Evolutionary conservation across 2,113 vertebrate genomes (phyloP), one percentile per base, ranked within the genome.

Genomic region (Scortum barcoo): DNA sequence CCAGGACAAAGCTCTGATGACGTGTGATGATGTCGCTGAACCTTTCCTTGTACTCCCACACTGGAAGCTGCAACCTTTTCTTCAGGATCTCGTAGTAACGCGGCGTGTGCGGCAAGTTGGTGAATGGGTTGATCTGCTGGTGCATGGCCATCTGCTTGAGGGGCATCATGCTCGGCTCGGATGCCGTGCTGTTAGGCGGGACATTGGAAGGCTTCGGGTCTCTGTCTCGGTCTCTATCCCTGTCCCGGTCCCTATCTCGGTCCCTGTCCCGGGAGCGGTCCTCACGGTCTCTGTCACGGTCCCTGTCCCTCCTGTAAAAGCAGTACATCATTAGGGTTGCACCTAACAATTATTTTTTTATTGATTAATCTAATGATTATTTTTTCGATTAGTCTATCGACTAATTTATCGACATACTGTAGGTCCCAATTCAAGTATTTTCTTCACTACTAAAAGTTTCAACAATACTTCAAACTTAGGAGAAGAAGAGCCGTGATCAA

Each of bases 1-100:
- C 98, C 48, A 99, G 93, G 63, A 99, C 98, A 92, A 99, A 99
- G 53, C 96, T 97, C 91, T 99, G 98, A 75, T 99, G 95, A 28
- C 97, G 96, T 73, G 96, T 94, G 83, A 99, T 96, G 93, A 99
- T 99, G 83, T 99, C 97, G 1, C 92, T 97, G 94, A 99, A 99
- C 61, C 95, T 97, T 86, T 99, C 98, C 84, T 98, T 98, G 90
- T 99, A 99, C 89, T 99, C 98, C 98, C 98, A 99, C 57, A 99
- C 98, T 30, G 98, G 98, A 86, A 99, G 96, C 2, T 96, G 97
- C 78, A 99, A 96, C 66, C 98, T 95, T 84, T 99, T 99, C 93
- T 99, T 99, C 70, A 99, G 93, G 93, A 99, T 99, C 69, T 99
- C 98, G 12, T 98, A 99, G 76, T 96, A 99, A 33, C 98, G 97